Conservation (phyloP, 2,113 vertebrate species). For the Apteryx mantelli region DNA sequence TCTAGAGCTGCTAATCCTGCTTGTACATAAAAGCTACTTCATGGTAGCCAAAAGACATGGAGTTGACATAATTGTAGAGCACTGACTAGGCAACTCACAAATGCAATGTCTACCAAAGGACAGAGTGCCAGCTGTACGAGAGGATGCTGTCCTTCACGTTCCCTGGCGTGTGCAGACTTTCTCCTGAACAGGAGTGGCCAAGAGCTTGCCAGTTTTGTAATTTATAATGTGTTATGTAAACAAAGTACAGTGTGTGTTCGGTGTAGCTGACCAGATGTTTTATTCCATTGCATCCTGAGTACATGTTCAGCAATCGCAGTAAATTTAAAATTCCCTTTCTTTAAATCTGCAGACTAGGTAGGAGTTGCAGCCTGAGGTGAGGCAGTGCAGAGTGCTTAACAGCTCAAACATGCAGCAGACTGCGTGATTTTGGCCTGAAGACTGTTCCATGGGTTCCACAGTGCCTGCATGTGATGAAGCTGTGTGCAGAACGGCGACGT, state of each 20-base stretch:
- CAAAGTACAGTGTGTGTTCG: accelerated
- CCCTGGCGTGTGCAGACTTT: neutral
- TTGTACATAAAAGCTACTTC: neutral
- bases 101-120: neutral
- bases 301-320: neutral
- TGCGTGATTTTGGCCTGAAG: neutral
- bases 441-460: neutral
- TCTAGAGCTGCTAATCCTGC: neutral
- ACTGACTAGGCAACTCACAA: neutral
- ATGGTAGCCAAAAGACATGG: neutral
- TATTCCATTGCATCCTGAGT: neutral
- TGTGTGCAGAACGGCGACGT: neutral
- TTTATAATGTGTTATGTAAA: neutral
- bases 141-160: neutral
- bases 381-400: neutral
- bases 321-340: neutral
- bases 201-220: neutral
- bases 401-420: neutral
- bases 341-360: neutral
- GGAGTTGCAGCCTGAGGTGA: neutral
- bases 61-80: neutral
- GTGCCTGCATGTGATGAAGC: conserved; percentile 12
- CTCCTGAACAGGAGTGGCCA: neutral
- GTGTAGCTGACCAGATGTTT: neutral
- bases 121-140: neutral